These are phyloP conservation scores for Eptatretus burgeri DNA, from an alignment of 2,113 vertebrate species.

Conservation along the genomic window DNA sequence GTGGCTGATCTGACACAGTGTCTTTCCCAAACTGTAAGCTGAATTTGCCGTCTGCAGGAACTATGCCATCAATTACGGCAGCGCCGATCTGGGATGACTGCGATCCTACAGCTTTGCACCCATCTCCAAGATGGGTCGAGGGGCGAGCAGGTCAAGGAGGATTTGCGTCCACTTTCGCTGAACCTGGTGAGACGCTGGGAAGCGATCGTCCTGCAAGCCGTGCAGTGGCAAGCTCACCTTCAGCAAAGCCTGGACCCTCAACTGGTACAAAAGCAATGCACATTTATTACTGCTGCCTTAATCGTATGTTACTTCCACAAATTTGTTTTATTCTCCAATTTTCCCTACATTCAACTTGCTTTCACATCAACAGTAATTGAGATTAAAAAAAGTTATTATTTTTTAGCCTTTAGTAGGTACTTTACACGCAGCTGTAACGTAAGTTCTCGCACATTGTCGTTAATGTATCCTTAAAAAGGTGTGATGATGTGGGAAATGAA, in stretches of 20 bases:
- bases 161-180: constrained; percentile 60
- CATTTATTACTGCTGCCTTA: too few species aligned
- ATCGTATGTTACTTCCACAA: too few species aligned
- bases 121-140: constrained; percentile 54
- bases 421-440: too few species aligned
- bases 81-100: constrained; percentile 43
- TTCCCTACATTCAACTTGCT: too few species aligned
- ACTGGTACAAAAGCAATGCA: constrained; percentile 19
- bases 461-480: too few species aligned
- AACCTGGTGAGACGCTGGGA: constrained; percentile 92
- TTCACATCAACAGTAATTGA: too few species aligned
- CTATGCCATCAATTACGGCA: constrained; percentile 53
- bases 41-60: constrained; percentile 21
- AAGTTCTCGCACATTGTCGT: too few species aligned
- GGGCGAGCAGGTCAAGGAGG: constrained; percentile 38
- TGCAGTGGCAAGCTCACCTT: constrained; percentile 73
- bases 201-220: constrained; percentile 85
- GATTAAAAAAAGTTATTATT: too few species aligned
- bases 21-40: background rate
- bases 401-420: too few species aligned
- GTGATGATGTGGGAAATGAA: too few species aligned
- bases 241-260: constrained; percentile 32
- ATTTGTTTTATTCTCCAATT: too few species aligned
- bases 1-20: background rate
- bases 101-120: constrained; percentile 61